Base-by-base conservation (phyloP, 2,113 vertebrate genomes). In the Glareola pratincola region DNA sequence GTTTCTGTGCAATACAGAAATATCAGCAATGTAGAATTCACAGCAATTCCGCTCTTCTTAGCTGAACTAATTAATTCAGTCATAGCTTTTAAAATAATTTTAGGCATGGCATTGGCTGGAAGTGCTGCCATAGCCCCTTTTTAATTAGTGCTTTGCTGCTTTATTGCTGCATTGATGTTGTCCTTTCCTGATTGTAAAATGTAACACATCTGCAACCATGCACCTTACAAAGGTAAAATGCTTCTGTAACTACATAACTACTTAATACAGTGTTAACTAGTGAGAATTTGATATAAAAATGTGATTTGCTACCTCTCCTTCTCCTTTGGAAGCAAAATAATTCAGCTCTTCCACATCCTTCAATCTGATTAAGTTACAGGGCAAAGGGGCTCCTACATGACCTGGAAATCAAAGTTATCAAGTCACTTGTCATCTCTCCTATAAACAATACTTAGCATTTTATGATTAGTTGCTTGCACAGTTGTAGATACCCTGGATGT, bases 341-440 rank as follows among this genome's bases (percentile, higher is more conserved):
- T 99, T 99, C 97, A 99, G 99, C 85, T 99, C 99, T 71, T 99
- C 98, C 57, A 99, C 99, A 92, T 99, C 99, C 51, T 99, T 98
- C 83, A 99, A 98, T 97, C 98, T 99, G 97, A 99, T 99, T 90
- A 99, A 98, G 96, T 99, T 99, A 96, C 99, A 99, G 30, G 99
- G 99, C 87, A 99, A 95, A 23, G 99, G 99, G 27, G 99, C 99
- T 54, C 99, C 99, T 9, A 99, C 99, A 4, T 99, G 99, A 94
- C 99, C 99, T 99, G 90, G 53, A 96, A 95, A 85, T 96, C 72
- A 97, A 86, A 96, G 97, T 90, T 73, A 92, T 64, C 88, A 66
- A n/a, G 73, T 92, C 73, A 88, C 48, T 80, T 74, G 63, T 96
- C 75, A 94, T 92, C 64, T 83, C 62, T 87, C 59, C 83, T 77